Percentiles rank a stretch among this genome's conserved stretches.
These are phyloP conservation scores for Camponotus fellah DNA, from an alignment of 2,888 invertebrate species.

Conservation along the genomic window DNA sequence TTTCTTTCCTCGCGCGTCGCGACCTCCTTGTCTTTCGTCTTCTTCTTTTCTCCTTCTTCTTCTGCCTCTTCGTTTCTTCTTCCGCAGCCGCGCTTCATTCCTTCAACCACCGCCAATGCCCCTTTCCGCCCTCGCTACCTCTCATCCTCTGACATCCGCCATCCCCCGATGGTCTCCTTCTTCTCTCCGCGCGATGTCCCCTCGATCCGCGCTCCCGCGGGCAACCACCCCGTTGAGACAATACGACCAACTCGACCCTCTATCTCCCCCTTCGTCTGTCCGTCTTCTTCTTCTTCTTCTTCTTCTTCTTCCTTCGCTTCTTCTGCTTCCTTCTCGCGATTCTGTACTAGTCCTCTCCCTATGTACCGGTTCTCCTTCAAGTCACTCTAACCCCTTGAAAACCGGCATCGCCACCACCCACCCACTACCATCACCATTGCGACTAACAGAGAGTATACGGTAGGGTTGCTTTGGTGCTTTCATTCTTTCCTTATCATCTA, in stretches of 20 bases:
- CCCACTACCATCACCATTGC: conserved; percentile 72
- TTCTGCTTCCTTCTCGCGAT: conserved; percentile 53
- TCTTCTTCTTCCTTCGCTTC: conserved; percentile 53
- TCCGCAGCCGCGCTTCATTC: conserved; percentile 71
- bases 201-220: conserved; percentile 76
- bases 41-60: conserved; percentile 67
- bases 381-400: conserved; percentile 77
- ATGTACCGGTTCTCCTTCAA: conserved; percentile 57
- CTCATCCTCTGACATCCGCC: conserved; percentile 63
- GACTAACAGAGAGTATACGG: conserved; percentile 69
- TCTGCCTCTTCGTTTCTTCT: conserved; percentile 70
- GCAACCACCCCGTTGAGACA: conserved; percentile 84
- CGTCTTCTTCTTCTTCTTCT: conserved; percentile 67
- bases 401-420: conserved; percentile 77
- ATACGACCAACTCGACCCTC: conserved; percentile 79
- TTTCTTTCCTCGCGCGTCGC: conserved; percentile 71
- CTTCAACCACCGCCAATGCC: conserved; percentile 65
- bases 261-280: conserved; percentile 51
- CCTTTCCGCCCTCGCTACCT: conserved; percentile 47
- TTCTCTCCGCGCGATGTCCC: conserved; percentile 74
- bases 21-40: conserved; percentile 66
- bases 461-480: conserved; percentile 70
- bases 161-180: conserved; percentile 58
- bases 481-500: conserved; percentile 66
- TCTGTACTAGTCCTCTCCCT: conserved; percentile 53